Conservation (phyloP, 2,888 invertebrate species). For the Plagiodera versicolora region DNA sequence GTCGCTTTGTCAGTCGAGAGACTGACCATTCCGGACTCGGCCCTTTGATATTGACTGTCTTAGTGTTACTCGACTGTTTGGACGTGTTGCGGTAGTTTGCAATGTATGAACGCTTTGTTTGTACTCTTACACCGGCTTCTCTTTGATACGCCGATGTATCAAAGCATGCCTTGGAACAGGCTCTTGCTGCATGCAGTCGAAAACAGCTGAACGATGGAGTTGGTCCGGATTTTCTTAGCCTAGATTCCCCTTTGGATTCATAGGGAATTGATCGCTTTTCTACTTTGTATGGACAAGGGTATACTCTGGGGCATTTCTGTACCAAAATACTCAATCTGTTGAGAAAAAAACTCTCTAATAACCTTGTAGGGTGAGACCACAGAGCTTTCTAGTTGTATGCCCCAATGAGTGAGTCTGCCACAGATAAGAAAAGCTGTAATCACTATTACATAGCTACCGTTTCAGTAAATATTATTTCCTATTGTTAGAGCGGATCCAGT, state of each 20-base stretch:
- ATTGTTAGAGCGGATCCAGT: constrained; percentile 17
- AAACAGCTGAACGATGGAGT: too few species aligned
- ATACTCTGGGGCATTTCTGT: too few species aligned
- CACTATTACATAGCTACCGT: constrained; percentile 19
- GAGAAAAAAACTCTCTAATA: too few species aligned
- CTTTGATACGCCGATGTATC: constrained; percentile 22
- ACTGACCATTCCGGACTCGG: constrained; percentile 51
- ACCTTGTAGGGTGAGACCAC: too few species aligned
- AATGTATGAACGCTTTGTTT: constrained; percentile 50
- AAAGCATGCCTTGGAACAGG: constrained; percentile 8
- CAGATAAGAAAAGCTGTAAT: constrained; percentile 3
- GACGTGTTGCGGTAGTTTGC: constrained; percentile 55
- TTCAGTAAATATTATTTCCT: constrained; percentile 21
- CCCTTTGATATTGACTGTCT: constrained; percentile 54
- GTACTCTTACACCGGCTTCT: constrained; percentile 26
- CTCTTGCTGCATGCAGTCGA: constrained; percentile 14
- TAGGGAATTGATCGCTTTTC: too few species aligned
- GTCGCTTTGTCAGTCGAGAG: constrained; percentile 50
- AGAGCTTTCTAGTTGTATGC: neutral
- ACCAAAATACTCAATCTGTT: too few species aligned
- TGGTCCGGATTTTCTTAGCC: too few species aligned
- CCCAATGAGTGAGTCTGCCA: neutral
- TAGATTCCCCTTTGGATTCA: too few species aligned
- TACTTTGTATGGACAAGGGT: too few species aligned
- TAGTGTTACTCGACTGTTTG: constrained; percentile 54